These are phyloP conservation scores for Diadophis punctatus DNA, from an alignment of 2,113 vertebrate genomes.

Conservation along the genomic window DNA sequence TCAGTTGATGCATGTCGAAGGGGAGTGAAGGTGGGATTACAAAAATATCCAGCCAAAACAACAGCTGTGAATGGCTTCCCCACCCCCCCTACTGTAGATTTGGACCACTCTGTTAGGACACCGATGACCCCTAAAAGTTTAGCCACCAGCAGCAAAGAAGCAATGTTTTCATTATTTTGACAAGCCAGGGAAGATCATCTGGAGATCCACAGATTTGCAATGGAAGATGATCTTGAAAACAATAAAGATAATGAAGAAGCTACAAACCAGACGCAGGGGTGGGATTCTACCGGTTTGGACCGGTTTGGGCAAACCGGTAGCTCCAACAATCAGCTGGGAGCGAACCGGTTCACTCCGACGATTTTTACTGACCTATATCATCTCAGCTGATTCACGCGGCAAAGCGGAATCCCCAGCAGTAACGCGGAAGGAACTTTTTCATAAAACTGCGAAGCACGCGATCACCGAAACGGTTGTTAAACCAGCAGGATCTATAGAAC, in stretches of 20 bases:
- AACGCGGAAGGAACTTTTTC: no score
- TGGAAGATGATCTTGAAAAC: not conserved
- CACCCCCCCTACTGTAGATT: not conserved
- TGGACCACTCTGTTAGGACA: not conserved
- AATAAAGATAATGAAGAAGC: not conserved
- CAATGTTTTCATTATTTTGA: not conserved
- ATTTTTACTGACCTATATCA: no score
- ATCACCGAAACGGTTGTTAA: no score
- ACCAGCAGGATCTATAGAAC: no score
- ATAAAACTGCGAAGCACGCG: no score
- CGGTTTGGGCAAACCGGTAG: no score
- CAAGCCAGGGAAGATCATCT: not conserved
- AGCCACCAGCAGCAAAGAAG: not conserved
- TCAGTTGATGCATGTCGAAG: not conserved
- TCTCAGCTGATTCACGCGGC: no score
- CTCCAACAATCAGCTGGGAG: no score
- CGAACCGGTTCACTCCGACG: no score
- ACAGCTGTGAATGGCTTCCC: not conserved
- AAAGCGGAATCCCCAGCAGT: no score
- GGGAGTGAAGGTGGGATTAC: not conserved
- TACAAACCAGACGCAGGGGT: not conserved
- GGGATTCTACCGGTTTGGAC: no score
- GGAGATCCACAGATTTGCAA: not conserved
- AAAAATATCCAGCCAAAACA: constrained; percentile 18
- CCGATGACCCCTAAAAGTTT: not conserved